Conservation (phyloP, 2,113 vertebrate genomes). For the Callionymus lyra region DNA sequence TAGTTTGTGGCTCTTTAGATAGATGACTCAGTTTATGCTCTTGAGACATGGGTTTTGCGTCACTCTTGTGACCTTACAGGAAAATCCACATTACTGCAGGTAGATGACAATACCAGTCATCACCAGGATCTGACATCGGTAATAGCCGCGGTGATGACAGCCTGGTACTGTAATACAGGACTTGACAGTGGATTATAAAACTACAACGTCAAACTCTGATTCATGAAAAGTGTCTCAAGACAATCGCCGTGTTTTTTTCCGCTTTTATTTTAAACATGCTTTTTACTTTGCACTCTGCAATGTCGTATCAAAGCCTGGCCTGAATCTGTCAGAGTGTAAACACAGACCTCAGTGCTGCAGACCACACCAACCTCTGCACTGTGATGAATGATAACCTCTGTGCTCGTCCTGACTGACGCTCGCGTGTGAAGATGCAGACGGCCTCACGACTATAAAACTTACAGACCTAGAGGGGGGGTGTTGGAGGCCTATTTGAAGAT, state of each 20-base stretch:
- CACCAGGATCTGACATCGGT: slow-evolving; percentile 43
- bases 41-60: slow-evolving; percentile 59
- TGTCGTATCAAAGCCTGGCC: slow-evolving; percentile 3
- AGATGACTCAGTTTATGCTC: slow-evolving; percentile 58
- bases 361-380: slow-evolving; percentile 21
- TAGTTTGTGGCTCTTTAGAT: slow-evolving; percentile 32
- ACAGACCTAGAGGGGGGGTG: slow-evolving; percentile 40
- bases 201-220: slow-evolving; percentile 3
- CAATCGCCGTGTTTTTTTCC: background rate
- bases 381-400: slow-evolving; percentile 29
- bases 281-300: no score
- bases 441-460: slow-evolving; percentile 45
- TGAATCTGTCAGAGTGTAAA: slow-evolving; percentile 29
- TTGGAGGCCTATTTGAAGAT: slow-evolving; percentile 44
- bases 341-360: slow-evolving; percentile 31
- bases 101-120: slow-evolving; percentile 59
- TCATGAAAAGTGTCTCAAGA: background rate
- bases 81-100: slow-evolving; percentile 63
- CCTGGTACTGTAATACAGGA: slow-evolving; percentile 11
- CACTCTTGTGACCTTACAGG: slow-evolving; percentile 66
- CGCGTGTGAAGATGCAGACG: slow-evolving; percentile 58
- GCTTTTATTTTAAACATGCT: no score
- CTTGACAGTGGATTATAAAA: slow-evolving; percentile 5
- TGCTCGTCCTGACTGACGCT: slow-evolving; percentile 41
- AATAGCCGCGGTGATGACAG: slow-evolving; percentile 39